Conservation (phyloP, 2,797 vertebrate genomes). For the Rhinogobio ventralis region DNA sequence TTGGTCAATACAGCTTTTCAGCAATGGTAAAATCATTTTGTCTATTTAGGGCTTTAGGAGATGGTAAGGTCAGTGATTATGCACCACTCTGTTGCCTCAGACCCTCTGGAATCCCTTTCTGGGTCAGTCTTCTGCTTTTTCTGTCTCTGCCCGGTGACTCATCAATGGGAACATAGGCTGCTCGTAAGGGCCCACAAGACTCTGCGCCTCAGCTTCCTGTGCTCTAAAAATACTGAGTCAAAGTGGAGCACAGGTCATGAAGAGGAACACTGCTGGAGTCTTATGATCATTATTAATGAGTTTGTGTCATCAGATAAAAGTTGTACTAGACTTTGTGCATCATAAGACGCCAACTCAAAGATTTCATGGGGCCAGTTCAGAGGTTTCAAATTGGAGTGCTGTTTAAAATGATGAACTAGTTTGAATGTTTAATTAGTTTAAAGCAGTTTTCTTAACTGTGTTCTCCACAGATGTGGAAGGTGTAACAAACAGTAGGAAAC, state of each 20-base stretch:
- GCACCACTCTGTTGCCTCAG: not conserved
- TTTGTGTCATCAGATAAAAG: slow-evolving; percentile 1
- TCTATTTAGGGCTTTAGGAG: not conserved
- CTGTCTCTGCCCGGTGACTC: slow-evolving; percentile 58
- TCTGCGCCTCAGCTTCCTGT: slow-evolving; percentile 55
- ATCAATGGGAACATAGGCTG: slow-evolving; percentile 35
- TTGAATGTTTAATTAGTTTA: not conserved
- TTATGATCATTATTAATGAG: slow-evolving; percentile 31
- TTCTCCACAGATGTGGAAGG: not conserved
- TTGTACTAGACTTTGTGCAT: slow-evolving; percentile 10
- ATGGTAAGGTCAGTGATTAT: not conserved
- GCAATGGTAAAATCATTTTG: not conserved
- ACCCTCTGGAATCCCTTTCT: slow-evolving; percentile 51
- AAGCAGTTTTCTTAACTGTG: not conserved
- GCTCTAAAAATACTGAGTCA: slow-evolving; percentile 73
- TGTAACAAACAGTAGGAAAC: not conserved
- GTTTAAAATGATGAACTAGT: slow-evolving; percentile 3
- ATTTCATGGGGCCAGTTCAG: not conserved
- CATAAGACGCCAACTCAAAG: not conserved
- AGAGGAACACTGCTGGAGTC: slow-evolving; percentile 48
- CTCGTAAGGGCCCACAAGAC: slow-evolving; percentile 43
- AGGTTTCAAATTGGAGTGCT: not conserved
- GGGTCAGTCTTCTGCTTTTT: slow-evolving; percentile 59
- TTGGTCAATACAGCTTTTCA: not conserved
- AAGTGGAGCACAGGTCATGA: slow-evolving; percentile 71